Conservation (phyloP, 2,888 invertebrate genomes). For the Ecliptopera silaceata region DNA sequence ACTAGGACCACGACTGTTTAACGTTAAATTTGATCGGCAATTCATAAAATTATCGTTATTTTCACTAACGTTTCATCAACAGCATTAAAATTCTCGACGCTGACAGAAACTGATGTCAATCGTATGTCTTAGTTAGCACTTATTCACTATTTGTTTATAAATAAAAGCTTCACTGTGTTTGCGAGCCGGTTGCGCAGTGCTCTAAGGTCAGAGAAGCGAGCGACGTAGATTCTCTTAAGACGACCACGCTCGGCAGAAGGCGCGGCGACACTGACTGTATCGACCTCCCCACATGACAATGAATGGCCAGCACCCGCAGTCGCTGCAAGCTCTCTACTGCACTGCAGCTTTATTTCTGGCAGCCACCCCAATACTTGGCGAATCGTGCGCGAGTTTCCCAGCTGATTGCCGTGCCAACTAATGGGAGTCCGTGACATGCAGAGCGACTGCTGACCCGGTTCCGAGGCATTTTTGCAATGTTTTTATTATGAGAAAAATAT, state of each 20-base stretch:
- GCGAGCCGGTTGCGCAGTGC: constrained; percentile 50
- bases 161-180: constrained; percentile 57
- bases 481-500: constrained; percentile 24
- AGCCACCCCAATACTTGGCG: constrained; percentile 56
- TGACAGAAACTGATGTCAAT: constrained; percentile 46
- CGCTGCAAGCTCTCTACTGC: constrained; percentile 78
- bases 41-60: constrained; percentile 42
- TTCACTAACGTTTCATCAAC: constrained; percentile 40
- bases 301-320: constrained; percentile 71
- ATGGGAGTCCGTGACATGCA: constrained; percentile 45
- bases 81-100: constrained; percentile 22
- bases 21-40: constrained; percentile 42
- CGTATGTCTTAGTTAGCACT: constrained; percentile 39
- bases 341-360: constrained; percentile 82
- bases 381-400: constrained; percentile 44
- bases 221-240: constrained; percentile 25
- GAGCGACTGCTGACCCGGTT: constrained; percentile 55
- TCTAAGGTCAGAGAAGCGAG: constrained; percentile 35
- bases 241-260: constrained; percentile 58
- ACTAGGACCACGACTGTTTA: constrained; percentile 52
- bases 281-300: constrained; percentile 69
- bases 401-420: constrained; percentile 35
- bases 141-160: constrained; percentile 64
- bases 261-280: constrained; percentile 73
- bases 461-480: constrained; percentile 36